Base-by-base conservation (phyloP, 30 jellyfish, hydroid and myxozoan species). In the Sanderia malayensis region DNA sequence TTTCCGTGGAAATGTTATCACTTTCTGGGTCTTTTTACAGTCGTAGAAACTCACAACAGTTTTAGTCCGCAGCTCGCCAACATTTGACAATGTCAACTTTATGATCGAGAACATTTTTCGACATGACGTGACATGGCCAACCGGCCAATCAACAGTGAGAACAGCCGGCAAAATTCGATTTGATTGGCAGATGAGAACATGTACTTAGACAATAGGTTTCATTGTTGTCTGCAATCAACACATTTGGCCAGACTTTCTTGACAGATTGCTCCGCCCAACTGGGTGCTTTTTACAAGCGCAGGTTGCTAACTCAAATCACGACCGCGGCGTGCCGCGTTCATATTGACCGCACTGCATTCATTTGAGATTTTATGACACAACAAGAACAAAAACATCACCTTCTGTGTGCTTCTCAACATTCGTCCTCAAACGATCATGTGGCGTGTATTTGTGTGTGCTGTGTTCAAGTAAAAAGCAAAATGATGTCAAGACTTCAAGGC, bases 251-350 rank as follows among this genome's bases (percentile, higher is more conserved):
- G 98, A 92, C 98, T 61, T 15, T 71, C 74, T 72, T 92, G 98
- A 92, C 98, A 92, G 62, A 76, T 18, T 79, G 87, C 96, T 92
- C 98, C 98, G 94, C 98, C 98, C 93, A 78, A 68, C 96, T 92
- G 98, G 98, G 98, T 92, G 96, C 94, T 33, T 83, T 79, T 87
- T 74, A 70, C 32, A 49, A 37, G 24, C 64, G 64, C 63, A 49
- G 64, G 27, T 60, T 60, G 20, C 47, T n/a, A 60, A 25, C 27
- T 31, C 72, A 21, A 60, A 60, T 60, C 25, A 60, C 45, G 49
- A 17, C 19, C 72, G 72, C n/a, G n/a, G n/a, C 46, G 47, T 26
- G 79, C 46, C n/a, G 71, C 70, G 71, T 49, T 61, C 31, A 59
- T 25, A 41, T 19, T 63, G 62, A 37, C 52, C 52, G 52, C 52